Percentiles rank a stretch among this genome's conserved stretches.
phyloP scores from a whole-genome alignment of 2,797 vertebrate species.

The Macropodus opercularis region DNA sequence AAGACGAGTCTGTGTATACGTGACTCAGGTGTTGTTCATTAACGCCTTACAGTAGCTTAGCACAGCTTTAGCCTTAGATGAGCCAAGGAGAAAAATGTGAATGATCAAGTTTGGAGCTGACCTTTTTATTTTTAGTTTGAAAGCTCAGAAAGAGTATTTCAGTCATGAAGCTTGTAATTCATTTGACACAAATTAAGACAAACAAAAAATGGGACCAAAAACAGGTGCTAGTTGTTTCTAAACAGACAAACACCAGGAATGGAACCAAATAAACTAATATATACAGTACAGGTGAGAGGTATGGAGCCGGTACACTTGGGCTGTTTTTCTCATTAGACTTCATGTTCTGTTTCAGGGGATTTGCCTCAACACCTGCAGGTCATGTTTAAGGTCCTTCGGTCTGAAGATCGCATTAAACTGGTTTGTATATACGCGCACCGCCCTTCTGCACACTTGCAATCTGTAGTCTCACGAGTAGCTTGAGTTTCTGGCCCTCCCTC shows the following conservation, averaged over 20 bases:
- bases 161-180: too few relatives aligned
- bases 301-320: too few relatives aligned
- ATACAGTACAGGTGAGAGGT: too few relatives aligned
- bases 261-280: too few relatives aligned
- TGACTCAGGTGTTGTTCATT: not conserved
- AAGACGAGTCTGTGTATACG: not conserved
- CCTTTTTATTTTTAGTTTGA: too few relatives aligned
- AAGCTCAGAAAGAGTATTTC: too few relatives aligned
- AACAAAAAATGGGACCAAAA: not conserved
- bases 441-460: not conserved
- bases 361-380: conserved; percentile 96
- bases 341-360: conserved; percentile 83
- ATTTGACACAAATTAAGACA: too few relatives aligned
- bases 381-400: conserved; percentile 97
- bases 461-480: not conserved
- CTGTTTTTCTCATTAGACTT: not conserved
- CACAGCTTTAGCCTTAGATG: conserved; percentile 10
- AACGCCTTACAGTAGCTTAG: not conserved
- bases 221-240: not conserved
- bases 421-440: conserved; percentile 75
- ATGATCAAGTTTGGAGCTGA: too few relatives aligned
- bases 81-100: too few relatives aligned
- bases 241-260: not conserved
- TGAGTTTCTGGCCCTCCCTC: not conserved
- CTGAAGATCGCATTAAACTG: conserved; percentile 97